These are phyloP conservation scores for Petrophora chlorosata DNA, from an alignment of 2,888 invertebrate genomes.

Conservation along the genomic window DNA sequence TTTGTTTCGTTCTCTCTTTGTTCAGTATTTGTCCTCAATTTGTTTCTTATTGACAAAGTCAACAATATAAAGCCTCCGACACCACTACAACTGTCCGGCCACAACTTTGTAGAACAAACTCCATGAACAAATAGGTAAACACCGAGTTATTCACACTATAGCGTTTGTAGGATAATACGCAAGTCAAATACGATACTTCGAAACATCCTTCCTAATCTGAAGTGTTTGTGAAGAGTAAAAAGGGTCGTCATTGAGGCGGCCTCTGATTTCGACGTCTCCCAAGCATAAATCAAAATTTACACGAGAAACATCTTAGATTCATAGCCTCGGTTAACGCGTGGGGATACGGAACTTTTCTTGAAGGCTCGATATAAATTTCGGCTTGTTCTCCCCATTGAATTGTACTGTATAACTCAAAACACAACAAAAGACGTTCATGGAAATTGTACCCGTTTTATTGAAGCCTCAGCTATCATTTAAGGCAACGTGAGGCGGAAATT, in stretches of 20 bases:
- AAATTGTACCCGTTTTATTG: constrained; percentile 20
- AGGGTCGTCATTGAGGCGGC: constrained; percentile 55
- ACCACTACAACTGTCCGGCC: not conserved
- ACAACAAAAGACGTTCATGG: constrained; percentile 7
- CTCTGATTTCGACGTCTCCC: constrained; percentile 50
- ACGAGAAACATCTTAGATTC: constrained; percentile 66
- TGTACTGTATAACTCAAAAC: constrained; percentile 11
- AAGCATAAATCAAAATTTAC: constrained; percentile 71
- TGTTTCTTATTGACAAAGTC: not conserved
- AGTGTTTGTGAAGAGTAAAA: constrained; percentile 55
- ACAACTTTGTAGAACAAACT: constrained; percentile 39
- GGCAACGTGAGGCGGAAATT: constrained; percentile 3
- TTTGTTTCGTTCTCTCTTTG: not conserved
- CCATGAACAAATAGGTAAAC: not conserved
- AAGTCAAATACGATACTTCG: constrained; percentile 41
- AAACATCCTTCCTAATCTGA: constrained; percentile 50
- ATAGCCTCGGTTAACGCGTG: constrained; percentile 41
- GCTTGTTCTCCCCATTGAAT: constrained; percentile 18
- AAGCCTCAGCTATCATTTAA: constrained; percentile 1
- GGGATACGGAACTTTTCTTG: constrained; percentile 37
- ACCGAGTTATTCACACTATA: not conserved
- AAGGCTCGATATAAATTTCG: constrained; percentile 17
- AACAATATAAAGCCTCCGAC: not conserved
- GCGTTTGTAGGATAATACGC: constrained; percentile 1
- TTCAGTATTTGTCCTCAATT: not conserved